Evolutionary conservation across 1,140 invertebrate genomes (phyloP), one percentile per base, ranked within the genome.

Genomic region (Drosophila lini): DNA sequence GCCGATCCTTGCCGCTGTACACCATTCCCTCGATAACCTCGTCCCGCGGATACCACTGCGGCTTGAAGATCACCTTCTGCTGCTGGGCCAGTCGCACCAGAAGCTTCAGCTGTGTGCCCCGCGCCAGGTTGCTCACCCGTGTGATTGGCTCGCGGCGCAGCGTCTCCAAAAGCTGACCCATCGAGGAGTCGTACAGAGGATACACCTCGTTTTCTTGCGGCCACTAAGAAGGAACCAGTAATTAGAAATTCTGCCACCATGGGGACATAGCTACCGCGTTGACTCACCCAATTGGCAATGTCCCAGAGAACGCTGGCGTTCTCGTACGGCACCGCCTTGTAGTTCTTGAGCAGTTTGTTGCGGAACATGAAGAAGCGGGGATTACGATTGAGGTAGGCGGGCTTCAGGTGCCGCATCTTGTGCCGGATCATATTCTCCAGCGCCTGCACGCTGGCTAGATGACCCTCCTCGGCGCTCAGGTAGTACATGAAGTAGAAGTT

Each of bases 21-120:
- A 98, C 96, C 40, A 94, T 93, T 3, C 97, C 97, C 74, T 95
- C 93, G 50, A 98, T 95, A 7, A 98, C 91, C 82, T 95, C 93
- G 64, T 95, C 94, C 84, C 96, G 93, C 8, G 94, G 90, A 92
- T 98, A 98, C 95, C 97, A 97, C 91, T 96, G 96, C 28, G 98
- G 98, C 93, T 99, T 99, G 83, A 98, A 98, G 44, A 97, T 94
- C 19, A 96, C 95, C 92, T 95, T 95, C 80, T 97, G 95, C 32
- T 96, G 95, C 22, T 96, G 95, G 93, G 96, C 94, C 45, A 99
- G 93, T 16, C 95, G 94, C 16, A 98, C 86, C 76, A 97, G 93
- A 15, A 99, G 91, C 93, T 99, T 99, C 25, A 99, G 93, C 93
- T 99, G 98, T 38, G 98, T 98, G 53, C 98, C 98, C 91, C 95